These are phyloP conservation scores for Tyto alba DNA, from an alignment of 2,113 vertebrate genomes.

Conservation along the genomic window DNA sequence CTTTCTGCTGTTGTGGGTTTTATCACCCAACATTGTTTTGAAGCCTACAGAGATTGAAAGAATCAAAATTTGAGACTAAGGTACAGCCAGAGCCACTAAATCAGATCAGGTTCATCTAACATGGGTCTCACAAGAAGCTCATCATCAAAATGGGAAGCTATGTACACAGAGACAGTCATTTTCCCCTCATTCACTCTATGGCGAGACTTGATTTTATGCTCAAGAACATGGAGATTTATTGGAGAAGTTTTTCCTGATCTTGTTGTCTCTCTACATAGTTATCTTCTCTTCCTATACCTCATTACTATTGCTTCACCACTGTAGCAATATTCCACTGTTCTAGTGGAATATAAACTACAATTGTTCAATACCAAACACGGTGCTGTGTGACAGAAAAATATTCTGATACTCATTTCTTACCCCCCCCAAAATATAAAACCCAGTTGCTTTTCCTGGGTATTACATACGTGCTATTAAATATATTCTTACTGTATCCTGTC, in stretches of 20 bases:
- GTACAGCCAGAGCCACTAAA: not conserved
- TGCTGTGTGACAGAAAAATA: not conserved
- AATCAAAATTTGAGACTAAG: not conserved
- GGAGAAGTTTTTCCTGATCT: not conserved
- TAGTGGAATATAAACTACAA: not conserved
- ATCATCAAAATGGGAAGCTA: not conserved
- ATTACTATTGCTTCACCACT: not conserved
- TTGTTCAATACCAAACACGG: not conserved
- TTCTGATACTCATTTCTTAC: not conserved
- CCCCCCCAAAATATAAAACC: not conserved
- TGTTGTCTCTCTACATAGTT: not conserved
- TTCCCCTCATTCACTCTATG: not conserved
- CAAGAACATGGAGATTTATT: not conserved
- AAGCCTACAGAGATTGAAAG: not conserved
- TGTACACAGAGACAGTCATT: not conserved
- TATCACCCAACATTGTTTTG: not conserved
- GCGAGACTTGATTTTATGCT: not conserved
- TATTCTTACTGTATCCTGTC: not conserved
- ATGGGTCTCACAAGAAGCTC: fast-evolving
- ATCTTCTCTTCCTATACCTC: not conserved
- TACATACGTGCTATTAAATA: not conserved
- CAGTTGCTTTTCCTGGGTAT: not conserved
- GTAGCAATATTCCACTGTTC: not conserved
- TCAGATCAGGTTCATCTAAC: not conserved
- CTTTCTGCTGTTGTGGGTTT: not conserved